Base-by-base conservation (phyloP, 23 tunicate genomes). In the Styela clava region DNA sequence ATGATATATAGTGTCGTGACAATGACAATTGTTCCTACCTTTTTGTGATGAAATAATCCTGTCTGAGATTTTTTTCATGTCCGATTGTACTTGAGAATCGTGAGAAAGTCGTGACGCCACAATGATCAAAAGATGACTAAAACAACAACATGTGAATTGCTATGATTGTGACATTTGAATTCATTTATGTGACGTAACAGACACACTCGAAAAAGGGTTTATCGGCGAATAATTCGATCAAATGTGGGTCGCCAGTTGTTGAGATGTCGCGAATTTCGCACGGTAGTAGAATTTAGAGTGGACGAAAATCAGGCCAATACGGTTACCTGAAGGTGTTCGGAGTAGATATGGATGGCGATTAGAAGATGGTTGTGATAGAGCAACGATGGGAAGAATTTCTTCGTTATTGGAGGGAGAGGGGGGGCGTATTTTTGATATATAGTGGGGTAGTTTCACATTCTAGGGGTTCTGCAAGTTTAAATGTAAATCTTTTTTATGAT, bases 41-140 rank as follows among this genome's bases (percentile, higher is more conserved):
- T n/a, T 5, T 44, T 44, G 56, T 44, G 56, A 44, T 44, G 56
- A 44, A 71, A 71, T 71, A 71, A 71, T 30, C 29, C 70, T 65
- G 70, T 65, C 70, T 32, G 37, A 71, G 34, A 30, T 21, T 33
- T 30, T 30, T 71, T 71, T 71, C 34, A 26, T 71, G 77, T 71
- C 71, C 77, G 37, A 71, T 71, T 71, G 35, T 35, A 18, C 77
- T 71, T 32, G 70, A 71, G 7, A 31, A 21, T 32, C 77, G 77
- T 71, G 77, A 30, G 77, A 71, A 71, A 21, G 29, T 71, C 16
- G 77, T 71, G 77, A 71, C 77, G 77, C 3, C 27, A 65, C 70
- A 65, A 65, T 65, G 31, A n/a, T n/a, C 30, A 3, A 27, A 65
- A 65, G 29, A 27, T 24, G 30, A 27, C 70, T 65, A 65, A 65